Evolutionary conservation across 2,888 invertebrate genomes (phyloP).

Genomic region (Empis stercorea): DNA sequence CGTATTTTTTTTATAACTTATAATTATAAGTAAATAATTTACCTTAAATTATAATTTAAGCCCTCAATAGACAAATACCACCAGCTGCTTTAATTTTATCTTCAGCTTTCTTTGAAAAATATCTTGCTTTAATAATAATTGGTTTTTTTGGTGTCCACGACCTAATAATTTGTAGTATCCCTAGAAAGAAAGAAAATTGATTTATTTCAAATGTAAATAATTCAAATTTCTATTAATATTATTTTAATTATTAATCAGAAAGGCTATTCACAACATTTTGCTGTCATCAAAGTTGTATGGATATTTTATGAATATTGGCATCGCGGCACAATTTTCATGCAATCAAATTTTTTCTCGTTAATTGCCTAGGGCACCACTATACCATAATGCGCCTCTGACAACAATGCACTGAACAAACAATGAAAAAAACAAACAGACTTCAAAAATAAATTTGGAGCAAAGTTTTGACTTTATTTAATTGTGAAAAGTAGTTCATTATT

Average conservation of each 20-base stretch:
- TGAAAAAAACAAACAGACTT: no score
- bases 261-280: slow-evolving; percentile 33
- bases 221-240: neutral
- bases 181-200: slow-evolving; percentile 41
- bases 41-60: slow-evolving; percentile 44
- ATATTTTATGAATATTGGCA: no score
- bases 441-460: no score
- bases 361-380: no score
- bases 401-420: no score
- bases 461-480: no score
- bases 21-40: neutral
- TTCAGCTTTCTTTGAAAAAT: slow-evolving; percentile 95
- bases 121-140: slow-evolving; percentile 97
- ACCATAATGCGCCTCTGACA: no score
- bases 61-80: slow-evolving; percentile 91
- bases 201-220: no score
- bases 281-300: no score
- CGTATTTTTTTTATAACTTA: neutral
- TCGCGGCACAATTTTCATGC: no score
- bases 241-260: slow-evolving; percentile 31
- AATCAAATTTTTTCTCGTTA: no score
- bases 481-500: no score
- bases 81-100: slow-evolving; percentile 95
- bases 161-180: slow-evolving; percentile 97
- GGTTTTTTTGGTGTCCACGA: slow-evolving; percentile 96